phyloP scores from a whole-genome alignment of 2,888 invertebrate genomes.

The Empis livida region DNA sequence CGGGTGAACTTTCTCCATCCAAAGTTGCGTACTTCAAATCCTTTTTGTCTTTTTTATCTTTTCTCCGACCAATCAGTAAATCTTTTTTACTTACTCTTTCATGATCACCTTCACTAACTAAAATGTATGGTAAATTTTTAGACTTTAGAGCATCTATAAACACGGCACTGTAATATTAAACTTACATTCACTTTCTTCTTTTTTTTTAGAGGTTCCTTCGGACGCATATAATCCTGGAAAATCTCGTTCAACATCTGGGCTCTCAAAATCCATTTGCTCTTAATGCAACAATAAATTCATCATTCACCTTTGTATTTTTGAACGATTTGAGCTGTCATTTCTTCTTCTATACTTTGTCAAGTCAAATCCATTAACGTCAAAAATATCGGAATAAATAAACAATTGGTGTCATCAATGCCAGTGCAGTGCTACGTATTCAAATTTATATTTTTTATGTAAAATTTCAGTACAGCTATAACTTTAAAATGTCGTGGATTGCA shows the following conservation, averaged over 20 bases:
- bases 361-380: too few relatives aligned
- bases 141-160: not conserved
- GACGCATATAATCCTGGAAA: slow-evolving; percentile 80
- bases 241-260: slow-evolving; percentile 81
- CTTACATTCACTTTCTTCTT: slow-evolving; percentile 74
- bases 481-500: slow-evolving; percentile 57
- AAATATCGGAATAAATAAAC: too few relatives aligned
- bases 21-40: slow-evolving; percentile 85
- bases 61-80: slow-evolving; percentile 58
- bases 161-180: slow-evolving; percentile 3
- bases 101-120: slow-evolving; percentile 75
- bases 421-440: too few relatives aligned
- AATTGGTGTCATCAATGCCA: too few relatives aligned
- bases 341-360: too few relatives aligned
- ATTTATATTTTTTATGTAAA: too few relatives aligned
- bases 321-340: too few relatives aligned
- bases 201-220: slow-evolving; percentile 42
- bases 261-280: slow-evolving; percentile 39
- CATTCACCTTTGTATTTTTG: too few relatives aligned
- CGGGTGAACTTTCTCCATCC: slow-evolving; percentile 79
- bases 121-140: not conserved
- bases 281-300: too few relatives aligned
- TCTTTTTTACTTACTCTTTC: slow-evolving; percentile 70
- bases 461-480: too few relatives aligned
- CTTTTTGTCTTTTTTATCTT: slow-evolving; percentile 76